Evolutionary conservation across 2,888 invertebrate species (phyloP), one percentile per base, ranked within the genome.

Genomic region (Drosophila paranaensis): DNA sequence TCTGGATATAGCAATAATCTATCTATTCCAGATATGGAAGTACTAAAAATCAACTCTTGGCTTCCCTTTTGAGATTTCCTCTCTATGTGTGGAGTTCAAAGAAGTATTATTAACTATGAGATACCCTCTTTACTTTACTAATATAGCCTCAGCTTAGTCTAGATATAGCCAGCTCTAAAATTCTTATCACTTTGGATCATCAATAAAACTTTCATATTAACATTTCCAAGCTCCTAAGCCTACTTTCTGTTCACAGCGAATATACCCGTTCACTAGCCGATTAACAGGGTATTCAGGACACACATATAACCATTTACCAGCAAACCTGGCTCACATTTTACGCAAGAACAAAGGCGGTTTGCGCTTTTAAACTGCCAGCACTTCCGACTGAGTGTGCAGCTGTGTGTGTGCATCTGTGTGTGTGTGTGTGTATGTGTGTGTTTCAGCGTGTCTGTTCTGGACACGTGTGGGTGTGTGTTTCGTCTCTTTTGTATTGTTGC

Each of bases 301-400:
- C 16, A 11, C 40, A 13, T 11, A 48, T 10, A 53, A 60, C 8
- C 39, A 46, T 58, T 70, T 50, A 67, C 57, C 43, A 61, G 20
- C 58, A 50, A 53, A 40, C 64, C 55, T 54, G 67, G 51, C 60
- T 58, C 20, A 16, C 40, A 60, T 68, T 64, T 60, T 60, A 25
- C 53, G 25, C 33, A 25, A 25, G 46, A 71, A 75, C 79, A 75
- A 79, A 71, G 53, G 60, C 46, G 14, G 48, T 46, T 60, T 79
- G 79, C 75, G 67, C 75, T 71, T 79, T 77, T 60, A 51, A 79
- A 45, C 50, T 27, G 53, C 20, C 43, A 46, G 46, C 40, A 20
- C 25, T 37, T 33, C 48, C 30, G 45, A 45, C 25, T 51, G 10
- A 16, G 20, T 14, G 55, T 48, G 42, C 45, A 6, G 35, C n/a